Base-by-base conservation (phyloP, 1,140 invertebrate species). In the Camponotus floridanus region DNA sequence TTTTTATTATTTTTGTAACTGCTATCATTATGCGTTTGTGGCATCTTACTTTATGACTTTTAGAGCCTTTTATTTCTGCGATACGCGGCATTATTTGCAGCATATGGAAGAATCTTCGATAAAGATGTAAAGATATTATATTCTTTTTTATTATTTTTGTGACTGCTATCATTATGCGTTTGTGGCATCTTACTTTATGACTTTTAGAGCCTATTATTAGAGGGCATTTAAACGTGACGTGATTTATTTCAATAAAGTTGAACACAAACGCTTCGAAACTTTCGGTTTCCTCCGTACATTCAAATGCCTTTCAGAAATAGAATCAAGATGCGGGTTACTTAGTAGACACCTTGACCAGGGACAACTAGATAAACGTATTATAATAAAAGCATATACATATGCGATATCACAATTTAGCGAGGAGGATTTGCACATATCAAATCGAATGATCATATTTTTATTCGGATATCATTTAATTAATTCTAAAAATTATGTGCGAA, bases 351-450 rank as follows among this genome's bases (percentile, higher is more conserved):
- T 57, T 42, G 51, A 57, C 3, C 36, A 80, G 31, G 18, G 39
- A 36, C 33, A 59, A 80, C 55, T 11, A 11, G 15, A 65, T 15
- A 18, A 51, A 18, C 42, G 11, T 78, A 65, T 68, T 48, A 36
- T 1, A 8, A 80, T 80, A 68, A 80, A 6, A 57, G 36, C 13
- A 42, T 51, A 15, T 61, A 65, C 71, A 21, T 45, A n/a, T 13
- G 59, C 59, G 45, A 85, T 33, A 48, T 61, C 1, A n/a, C n/a
- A 33, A 51, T 21, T 83, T 21, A 48, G 62, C 26, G 57, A 76
- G 55, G 26, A 45, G 39, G 48, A 84, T 64, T 76, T 48, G 80
- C 42, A 18, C 45, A 36, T 59, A 83, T 74, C 45, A 48, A 74
- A 61, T 11, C 11, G 57, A 84, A 76, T 36, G 31, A 51, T 84